These are phyloP conservation scores for Lophius americanus DNA, from an alignment of 2,797 vertebrate genomes.

Conservation along the genomic window DNA sequence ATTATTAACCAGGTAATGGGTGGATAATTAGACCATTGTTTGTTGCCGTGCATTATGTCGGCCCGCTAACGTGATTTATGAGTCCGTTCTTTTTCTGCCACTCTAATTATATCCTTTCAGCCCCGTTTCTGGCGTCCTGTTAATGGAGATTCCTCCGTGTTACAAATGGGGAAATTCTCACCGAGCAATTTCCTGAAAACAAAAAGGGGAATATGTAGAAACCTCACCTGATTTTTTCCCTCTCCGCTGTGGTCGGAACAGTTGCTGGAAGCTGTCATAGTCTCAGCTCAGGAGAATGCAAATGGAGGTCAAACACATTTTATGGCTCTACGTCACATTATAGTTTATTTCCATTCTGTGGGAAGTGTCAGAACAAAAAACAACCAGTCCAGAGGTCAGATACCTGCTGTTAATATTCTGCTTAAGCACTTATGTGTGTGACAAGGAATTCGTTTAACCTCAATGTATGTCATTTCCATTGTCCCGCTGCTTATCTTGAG, in stretches of 20 bases:
- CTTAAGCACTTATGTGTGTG: neutral
- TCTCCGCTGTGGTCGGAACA: neutral
- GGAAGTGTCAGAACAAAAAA: slow-evolving; percentile 13
- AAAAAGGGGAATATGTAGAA: slow-evolving; percentile 1
- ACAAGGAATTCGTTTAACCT: slow-evolving; percentile 29
- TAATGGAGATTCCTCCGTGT: slow-evolving; percentile 37
- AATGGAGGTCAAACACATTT: neutral
- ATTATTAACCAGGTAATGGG: slow-evolving; percentile 76
- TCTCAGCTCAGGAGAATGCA: neutral
- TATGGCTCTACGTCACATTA: neutral
- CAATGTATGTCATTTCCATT: slow-evolving; percentile 33
- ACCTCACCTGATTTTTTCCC: neutral
- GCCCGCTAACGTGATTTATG: slow-evolving; percentile 70
- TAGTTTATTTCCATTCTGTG: neutral
- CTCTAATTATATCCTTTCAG: slow-evolving; percentile 65
- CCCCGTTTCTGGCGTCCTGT: slow-evolving; percentile 44
- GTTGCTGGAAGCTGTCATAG: neutral
- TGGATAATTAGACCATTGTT: slow-evolving; percentile 72
- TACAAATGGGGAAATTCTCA: neutral
- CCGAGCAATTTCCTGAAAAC: slow-evolving; percentile 1
- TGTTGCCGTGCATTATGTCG: slow-evolving; percentile 65
- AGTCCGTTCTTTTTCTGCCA: slow-evolving; percentile 64
- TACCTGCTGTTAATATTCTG: neutral
- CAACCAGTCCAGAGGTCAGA: slow-evolving; percentile 4
- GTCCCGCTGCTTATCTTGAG: slow-evolving; percentile 34